These are phyloP conservation scores for Habropoda laboriosa DNA, from an alignment of 1,140 invertebrate genomes.

Conservation along the genomic window DNA sequence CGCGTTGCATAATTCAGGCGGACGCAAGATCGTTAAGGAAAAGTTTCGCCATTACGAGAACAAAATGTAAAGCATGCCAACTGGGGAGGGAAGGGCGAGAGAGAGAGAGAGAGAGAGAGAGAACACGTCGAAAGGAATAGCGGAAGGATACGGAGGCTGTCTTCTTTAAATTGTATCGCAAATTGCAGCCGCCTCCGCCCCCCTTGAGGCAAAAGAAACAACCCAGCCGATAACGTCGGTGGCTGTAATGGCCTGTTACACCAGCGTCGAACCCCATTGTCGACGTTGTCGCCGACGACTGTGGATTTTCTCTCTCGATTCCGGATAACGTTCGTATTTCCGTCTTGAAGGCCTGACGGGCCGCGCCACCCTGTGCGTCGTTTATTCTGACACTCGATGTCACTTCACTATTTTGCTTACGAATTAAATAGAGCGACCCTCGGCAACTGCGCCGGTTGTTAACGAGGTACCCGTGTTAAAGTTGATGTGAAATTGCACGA, in stretches of 20 bases:
- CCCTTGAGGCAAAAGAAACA: conserved; percentile 53
- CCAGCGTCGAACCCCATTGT: conserved; percentile 56
- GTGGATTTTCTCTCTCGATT: conserved; percentile 59
- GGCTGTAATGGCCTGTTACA: conserved; percentile 70
- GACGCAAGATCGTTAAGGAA: conserved; percentile 72
- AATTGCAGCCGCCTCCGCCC: conserved; percentile 66
- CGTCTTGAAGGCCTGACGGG: conserved; percentile 17
- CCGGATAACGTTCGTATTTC: conserved; percentile 47
- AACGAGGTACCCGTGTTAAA: too few relatives aligned
- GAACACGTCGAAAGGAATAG: conserved; percentile 35
- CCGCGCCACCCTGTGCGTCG: too few relatives aligned
- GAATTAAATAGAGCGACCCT: neutral
- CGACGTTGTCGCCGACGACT: conserved; percentile 60
- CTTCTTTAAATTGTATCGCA: conserved; percentile 74
- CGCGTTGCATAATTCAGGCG: conserved; percentile 74
- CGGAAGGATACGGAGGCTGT: conserved; percentile 50
- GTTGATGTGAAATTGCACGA: too few relatives aligned
- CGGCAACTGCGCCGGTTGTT: too few relatives aligned
- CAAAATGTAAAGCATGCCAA: conserved; percentile 68
- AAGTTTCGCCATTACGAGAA: conserved; percentile 74
- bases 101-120: too few relatives aligned
- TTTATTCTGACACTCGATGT: neutral
- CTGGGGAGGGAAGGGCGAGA: neutral
- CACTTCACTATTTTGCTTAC: neutral
- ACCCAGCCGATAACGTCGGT: conserved; percentile 40